Percentiles rank a stretch among this genome's conserved stretches.
These are phyloP conservation scores for Denticeps clupeoides DNA, from an alignment of 2,797 vertebrate genomes.

Conservation along the genomic window DNA sequence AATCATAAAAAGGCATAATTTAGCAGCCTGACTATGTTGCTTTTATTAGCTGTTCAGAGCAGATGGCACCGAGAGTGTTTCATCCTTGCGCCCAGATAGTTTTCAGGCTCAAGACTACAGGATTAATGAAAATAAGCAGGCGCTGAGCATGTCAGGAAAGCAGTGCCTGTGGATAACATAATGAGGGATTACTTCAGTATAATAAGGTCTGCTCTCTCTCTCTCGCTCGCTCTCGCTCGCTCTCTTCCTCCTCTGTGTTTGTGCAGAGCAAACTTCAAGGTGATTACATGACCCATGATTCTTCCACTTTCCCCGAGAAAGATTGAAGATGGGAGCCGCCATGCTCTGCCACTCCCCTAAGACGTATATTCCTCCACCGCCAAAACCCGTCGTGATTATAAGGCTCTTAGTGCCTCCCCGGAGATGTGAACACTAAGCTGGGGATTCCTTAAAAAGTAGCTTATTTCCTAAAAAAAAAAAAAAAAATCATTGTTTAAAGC, in stretches of 20 bases:
- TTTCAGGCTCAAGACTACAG: constrained; percentile 31
- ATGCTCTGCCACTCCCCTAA: no score
- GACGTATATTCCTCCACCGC: no score
- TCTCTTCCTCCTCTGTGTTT: constrained; percentile 1
- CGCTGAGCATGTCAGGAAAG: constrained; percentile 31
- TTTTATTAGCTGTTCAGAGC: constrained; percentile 49
- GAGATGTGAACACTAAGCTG: no score
- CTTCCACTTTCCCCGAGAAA: constrained; percentile 6
- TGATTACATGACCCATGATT: constrained; percentile 25
- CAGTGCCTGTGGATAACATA: constrained; percentile 32
- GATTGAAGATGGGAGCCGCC: no score
- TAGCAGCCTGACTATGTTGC: constrained; percentile 44
- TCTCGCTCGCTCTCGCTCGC: not conserved
- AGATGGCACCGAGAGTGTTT: constrained; percentile 43
- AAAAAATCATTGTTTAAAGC: no score
- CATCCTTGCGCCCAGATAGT: constrained; percentile 29
- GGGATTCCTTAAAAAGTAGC: no score
- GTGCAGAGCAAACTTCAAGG: constrained; percentile 14
- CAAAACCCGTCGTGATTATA: no score
- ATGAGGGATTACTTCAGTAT: constrained; percentile 38
- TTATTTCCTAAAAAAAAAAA: no score
- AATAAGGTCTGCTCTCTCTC: constrained; percentile 22
- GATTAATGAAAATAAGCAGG: constrained; percentile 46
- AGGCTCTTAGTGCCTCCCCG: no score
- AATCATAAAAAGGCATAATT: constrained; percentile 54